A percentile compares a stretch with the other conserved stretches of the same genome.
Evolutionary conservation across 2,113 vertebrate species (phyloP).

Genomic region (Trichechus manatus): DNA sequence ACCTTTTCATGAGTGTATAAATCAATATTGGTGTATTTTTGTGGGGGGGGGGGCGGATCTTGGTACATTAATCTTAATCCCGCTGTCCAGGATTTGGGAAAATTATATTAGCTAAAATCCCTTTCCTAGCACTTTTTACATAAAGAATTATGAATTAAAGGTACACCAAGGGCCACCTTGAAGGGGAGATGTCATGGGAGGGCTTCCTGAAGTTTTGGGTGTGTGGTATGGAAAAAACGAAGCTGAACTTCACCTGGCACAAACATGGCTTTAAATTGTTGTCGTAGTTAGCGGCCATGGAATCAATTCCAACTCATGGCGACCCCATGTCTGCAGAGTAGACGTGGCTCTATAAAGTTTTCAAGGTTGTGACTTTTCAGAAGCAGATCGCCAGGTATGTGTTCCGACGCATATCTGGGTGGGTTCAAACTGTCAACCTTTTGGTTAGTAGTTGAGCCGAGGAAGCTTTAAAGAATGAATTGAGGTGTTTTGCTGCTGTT

Average conservation of each 20-base stretch:
- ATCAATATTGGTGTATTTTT: neutral
- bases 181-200: neutral
- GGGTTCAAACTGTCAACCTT: neutral
- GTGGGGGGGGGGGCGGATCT: neutral
- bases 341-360: neutral
- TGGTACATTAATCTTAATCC: neutral
- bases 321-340: neutral
- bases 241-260: neutral
- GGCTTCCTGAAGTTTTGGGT: neutral
- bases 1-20: neutral
- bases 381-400: neutral
- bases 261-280: neutral
- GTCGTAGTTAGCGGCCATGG: neutral
- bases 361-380: neutral
- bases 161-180: neutral
- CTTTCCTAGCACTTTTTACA: neutral
- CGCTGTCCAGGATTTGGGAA: neutral
- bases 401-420: neutral
- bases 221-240: neutral
- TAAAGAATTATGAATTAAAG: neutral
- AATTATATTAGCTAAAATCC: neutral
- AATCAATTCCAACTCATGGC: neutral
- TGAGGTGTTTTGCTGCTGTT: neutral
- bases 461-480: constrained; percentile 1
- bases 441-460: neutral